These are phyloP conservation scores for Actinia tenebrosa DNA, from an alignment of 64 coral and sea anemone genomes.

Conservation along the genomic window DNA sequence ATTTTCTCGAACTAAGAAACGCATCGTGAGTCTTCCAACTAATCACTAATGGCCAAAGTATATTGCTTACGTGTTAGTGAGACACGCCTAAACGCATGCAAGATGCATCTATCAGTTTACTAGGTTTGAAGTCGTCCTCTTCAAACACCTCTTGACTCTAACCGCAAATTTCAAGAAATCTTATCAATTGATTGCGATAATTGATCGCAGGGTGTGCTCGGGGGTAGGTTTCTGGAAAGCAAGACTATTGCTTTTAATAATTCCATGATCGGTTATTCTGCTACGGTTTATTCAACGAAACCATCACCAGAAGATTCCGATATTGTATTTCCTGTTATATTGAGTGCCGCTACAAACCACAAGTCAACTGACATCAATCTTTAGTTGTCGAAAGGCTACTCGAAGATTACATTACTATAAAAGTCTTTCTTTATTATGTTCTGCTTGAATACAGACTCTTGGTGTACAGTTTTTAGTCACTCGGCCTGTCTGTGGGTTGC, in stretches of 20 bases:
- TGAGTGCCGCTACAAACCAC: not conserved
- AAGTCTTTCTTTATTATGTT: not conserved
- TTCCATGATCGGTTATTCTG: not conserved
- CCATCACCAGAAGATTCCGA: not conserved
- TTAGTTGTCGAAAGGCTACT: not conserved
- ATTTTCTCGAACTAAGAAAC: not conserved
- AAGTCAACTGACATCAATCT: conserved; percentile 27
- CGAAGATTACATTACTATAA: conserved; percentile 8
- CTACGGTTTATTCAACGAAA: conserved; percentile 6
- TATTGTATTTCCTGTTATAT: conserved; percentile 14
- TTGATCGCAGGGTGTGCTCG: not conserved
- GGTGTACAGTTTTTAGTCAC: not conserved
- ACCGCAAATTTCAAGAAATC: not conserved
- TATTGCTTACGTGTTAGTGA: not conserved
- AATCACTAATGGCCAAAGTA: not conserved
- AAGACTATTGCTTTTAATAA: not conserved
- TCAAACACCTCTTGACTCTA: not conserved
- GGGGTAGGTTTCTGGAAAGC: not conserved
- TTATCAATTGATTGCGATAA: not conserved
- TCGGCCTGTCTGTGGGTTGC: not conserved
- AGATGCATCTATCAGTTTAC: not conserved
- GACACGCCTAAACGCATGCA: not conserved
- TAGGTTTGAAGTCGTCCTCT: not conserved
- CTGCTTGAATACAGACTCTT: conserved; percentile 4
- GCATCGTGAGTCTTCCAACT: not conserved